Evolutionary conservation across 2,888 invertebrate genomes (phyloP).

Genomic region (Criorhina ranunculi): DNA sequence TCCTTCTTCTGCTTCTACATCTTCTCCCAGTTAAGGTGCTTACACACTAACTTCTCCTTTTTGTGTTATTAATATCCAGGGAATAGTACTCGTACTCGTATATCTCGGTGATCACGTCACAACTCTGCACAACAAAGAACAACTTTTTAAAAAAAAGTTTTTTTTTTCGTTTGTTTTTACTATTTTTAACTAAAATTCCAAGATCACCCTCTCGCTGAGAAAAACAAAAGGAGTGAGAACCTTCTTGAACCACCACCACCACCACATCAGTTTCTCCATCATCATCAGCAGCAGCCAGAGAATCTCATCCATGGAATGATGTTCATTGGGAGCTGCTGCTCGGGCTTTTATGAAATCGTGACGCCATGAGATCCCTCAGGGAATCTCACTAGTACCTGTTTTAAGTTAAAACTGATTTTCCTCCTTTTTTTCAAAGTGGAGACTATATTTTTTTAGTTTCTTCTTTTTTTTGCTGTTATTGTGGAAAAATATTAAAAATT

Average conservation of each 20-base stretch:
- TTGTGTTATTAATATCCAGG: slow-evolving; percentile 67
- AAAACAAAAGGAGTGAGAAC: slow-evolving; percentile 57
- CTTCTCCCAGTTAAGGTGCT: slow-evolving; percentile 45
- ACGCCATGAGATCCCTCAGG: slow-evolving; percentile 78
- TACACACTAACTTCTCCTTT: slow-evolving; percentile 63
- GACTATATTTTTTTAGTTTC: slow-evolving; percentile 19
- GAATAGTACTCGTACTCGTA: slow-evolving; percentile 51
- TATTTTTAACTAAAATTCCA: slow-evolving; percentile 43
- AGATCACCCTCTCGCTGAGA: slow-evolving; percentile 12
- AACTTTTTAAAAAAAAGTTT: slow-evolving; percentile 34
- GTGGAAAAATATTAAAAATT: slow-evolving; percentile 70
- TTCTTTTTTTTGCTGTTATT: slow-evolving; percentile 1
- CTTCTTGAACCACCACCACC: slow-evolving; percentile 35
- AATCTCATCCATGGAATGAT: slow-evolving; percentile 28
- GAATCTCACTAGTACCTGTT: slow-evolving; percentile 75
- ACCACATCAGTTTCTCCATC: slow-evolving; percentile 56
- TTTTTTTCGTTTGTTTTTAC: slow-evolving; percentile 6
- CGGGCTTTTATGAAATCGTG: slow-evolving; percentile 77
- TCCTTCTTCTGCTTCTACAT: slow-evolving; percentile 21
- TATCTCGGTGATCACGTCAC: slow-evolving; percentile 70
- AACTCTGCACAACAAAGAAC: slow-evolving; percentile 55
- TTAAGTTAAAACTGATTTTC: slow-evolving; percentile 50
- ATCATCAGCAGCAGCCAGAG: slow-evolving; percentile 33
- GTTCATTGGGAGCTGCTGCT: slow-evolving; percentile 54
- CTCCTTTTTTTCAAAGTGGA: slow-evolving; percentile 22